Evolutionary conservation across 2,797 vertebrate species (phyloP).

Genomic region (Sebastes minor): DNA sequence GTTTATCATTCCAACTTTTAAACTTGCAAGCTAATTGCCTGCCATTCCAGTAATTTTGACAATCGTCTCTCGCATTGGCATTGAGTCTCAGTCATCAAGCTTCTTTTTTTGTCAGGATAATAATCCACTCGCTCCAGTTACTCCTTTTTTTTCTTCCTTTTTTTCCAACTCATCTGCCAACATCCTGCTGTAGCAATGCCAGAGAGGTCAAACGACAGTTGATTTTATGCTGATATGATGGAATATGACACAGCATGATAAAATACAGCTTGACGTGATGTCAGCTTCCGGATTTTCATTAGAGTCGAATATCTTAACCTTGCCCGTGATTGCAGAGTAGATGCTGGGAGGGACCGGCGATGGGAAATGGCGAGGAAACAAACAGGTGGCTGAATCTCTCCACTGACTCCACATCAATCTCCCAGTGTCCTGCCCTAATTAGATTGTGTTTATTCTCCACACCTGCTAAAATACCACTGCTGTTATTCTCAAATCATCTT

Average conservation of each 20-base stretch:
- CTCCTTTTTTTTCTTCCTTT: background rate
- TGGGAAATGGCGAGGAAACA: slow-evolving; percentile 27
- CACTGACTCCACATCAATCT: slow-evolving; percentile 49
- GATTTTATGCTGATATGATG: slow-evolving; percentile 45
- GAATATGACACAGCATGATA: slow-evolving; percentile 43
- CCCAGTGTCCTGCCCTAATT: slow-evolving; percentile 54
- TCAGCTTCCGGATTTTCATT: slow-evolving; percentile 53
- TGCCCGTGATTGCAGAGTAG: slow-evolving; percentile 48
- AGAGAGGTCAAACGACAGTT: slow-evolving; percentile 39
- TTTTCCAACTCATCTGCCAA: slow-evolving; percentile 23
- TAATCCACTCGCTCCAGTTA: background rate
- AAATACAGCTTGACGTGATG: slow-evolving; percentile 47
- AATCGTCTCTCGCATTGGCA: background rate
- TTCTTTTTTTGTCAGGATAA: background rate
- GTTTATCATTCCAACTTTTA: slow-evolving; percentile 11
- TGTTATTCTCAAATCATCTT: slow-evolving; percentile 47
- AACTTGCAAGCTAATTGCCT: background rate
- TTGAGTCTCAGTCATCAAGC: background rate
- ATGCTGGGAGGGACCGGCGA: slow-evolving; percentile 12
- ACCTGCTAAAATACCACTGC: slow-evolving; percentile 45
- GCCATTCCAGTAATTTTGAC: background rate
- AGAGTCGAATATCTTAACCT: slow-evolving; percentile 62
- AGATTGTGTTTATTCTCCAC: slow-evolving; percentile 29
- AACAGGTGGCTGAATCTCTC: slow-evolving; percentile 59
- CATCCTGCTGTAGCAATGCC: background rate